Evolutionary conservation across 2,113 vertebrate genomes (phyloP), one percentile per base, ranked within the genome.

Genomic region (Misgurnus anguillicaudatus): DNA sequence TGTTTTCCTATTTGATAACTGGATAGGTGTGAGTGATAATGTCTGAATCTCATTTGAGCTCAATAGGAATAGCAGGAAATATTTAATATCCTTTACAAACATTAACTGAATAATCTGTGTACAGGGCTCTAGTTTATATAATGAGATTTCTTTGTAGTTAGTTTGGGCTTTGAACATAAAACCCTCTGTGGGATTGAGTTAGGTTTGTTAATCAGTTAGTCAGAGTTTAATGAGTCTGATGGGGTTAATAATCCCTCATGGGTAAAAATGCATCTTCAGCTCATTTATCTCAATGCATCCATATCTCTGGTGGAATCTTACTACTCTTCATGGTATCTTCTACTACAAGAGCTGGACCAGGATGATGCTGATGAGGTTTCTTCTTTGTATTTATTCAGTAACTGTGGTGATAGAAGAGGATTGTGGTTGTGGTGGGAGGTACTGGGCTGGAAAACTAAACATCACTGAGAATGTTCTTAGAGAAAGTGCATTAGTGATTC

Each of bases 271-370:
- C 66, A 51, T 38, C 51, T 24, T 84, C 83, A 84, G 80, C 80
- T 61, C 21, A 21, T 75, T 6, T 38, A 6, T 55, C 39, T 14
- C 47, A 31, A 31, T 31, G 3, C 24, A 78, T n/a, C 19, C 24
- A 36, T 65, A 76, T 79, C 63, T 75, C 72, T 84, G 65, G 80
- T 82, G 76, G 72, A 82, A 84, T 76, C 63, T 70, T 51, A 39
- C 77, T 75, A 21, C 73, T 55, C 73, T 67, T 68, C 45, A 66
- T 13, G 1, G 14, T 3, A 13, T 47, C 63, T 51, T 80, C 68
- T 19, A 16, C 68, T 45, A 2, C 41, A 39, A 74, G 55, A 80
- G 66, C 76, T 68, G 45, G 51, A 16, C 38, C 8, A 45, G 6
- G n/a, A 60, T 21, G 21, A 6, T 17, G 7, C 60, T n/a, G 73